A percentile compares a stretch with the other conserved stretches of the same genome.
Conservation (phyloP, 2,113 vertebrate species). For the Melanocharis versteri region DNA sequence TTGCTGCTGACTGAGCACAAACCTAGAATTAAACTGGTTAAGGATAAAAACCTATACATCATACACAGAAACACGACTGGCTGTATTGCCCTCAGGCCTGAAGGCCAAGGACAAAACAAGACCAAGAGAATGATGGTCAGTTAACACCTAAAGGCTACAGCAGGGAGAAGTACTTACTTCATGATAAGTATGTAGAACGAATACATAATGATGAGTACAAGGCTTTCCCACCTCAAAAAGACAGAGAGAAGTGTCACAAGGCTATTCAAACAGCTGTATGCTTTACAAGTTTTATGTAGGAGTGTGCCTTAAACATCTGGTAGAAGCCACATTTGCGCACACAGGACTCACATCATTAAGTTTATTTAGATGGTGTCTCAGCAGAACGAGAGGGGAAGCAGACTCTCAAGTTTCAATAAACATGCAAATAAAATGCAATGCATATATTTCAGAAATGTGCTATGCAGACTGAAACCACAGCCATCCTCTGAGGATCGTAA, state of each 20-base stretch:
- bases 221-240: conserved; percentile 92
- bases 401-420: background rate
- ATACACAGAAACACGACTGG: background rate
- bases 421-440: background rate
- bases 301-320: background rate
- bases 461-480: background rate
- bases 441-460: background rate
- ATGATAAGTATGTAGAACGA: conserved; percentile 93
- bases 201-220: conserved; percentile 92
- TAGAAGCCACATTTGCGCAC: background rate
- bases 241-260: conserved; percentile 52
- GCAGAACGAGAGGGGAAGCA: background rate
- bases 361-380: background rate
- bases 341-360: background rate
- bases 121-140: background rate
- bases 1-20: background rate
- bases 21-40: background rate
- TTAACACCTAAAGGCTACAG: background rate
- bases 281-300: background rate
- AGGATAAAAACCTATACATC: background rate
- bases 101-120: background rate
- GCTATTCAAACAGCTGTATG: background rate
- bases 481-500: background rate
- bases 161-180: conserved; percentile 84
- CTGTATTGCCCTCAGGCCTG: background rate